Base-by-base conservation (phyloP, 2,888 invertebrate species). In the Petrolisthes manimaculis region DNA sequence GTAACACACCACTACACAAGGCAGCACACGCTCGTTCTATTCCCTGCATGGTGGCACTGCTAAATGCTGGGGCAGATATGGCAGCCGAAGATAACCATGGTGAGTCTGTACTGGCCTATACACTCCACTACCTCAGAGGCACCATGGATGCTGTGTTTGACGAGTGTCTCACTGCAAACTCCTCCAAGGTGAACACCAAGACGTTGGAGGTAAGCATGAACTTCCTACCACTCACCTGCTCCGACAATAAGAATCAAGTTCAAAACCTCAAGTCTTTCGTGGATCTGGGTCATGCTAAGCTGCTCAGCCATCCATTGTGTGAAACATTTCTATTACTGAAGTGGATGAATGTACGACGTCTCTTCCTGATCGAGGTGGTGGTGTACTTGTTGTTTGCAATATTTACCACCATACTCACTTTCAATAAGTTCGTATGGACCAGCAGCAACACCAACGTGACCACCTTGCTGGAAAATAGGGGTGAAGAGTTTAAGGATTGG, bases 21-120 rank as follows among this genome's bases (percentile, higher is more conserved):
- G 95, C 95, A 4, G 94, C 95, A 75, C 94, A 94, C 87, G 94
- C 94, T 90, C 95, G 95, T 0, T 94, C 95, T 90, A 94, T 95
- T 91, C 94, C 95, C 88, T 94, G 95, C 81, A 94, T 95, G 81
- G 92, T 93, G 91, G 92, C 93, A 74, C 92, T 95, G 74, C 92
- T 94, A 80, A 93, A 93, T 74, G 92, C 92, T 55, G 93, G 93
- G n/a, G 93, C 93, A n/a, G 93, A 94, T 54, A 93, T 94, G 78
- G 94, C 94, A 92, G 94, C 94, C 24, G 91, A 94, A 8, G 92
- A 93, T 18, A 91, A 91, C 74, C 90, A 91, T n/a, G 92, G 92
- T 2, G 92, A 93, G 6, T 93, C 94, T 78, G 94, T 94, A n/a
- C 93, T 95, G 24, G 94, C 94, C 89, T 94, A 94, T 93, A 93